A percentile compares a stretch with the other conserved stretches of the same genome.
Conservation (phyloP, 2,888 invertebrate genomes). For the Muscina levida region DNA sequence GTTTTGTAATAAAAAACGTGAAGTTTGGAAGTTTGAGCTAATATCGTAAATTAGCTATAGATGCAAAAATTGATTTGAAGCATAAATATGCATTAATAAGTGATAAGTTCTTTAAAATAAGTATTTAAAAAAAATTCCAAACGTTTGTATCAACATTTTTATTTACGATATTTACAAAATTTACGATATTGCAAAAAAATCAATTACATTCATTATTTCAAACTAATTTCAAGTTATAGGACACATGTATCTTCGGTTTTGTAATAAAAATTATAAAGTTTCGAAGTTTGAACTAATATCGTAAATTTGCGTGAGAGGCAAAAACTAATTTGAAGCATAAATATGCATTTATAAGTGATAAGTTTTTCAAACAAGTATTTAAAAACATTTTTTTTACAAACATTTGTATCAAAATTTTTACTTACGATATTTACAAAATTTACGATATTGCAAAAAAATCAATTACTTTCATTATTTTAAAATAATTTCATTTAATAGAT, state of each 20-base stretch:
- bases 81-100: background rate
- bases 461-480: too few species aligned
- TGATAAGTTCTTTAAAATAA: background rate
- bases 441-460: background rate
- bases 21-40: too few species aligned
- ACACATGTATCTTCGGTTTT: too few species aligned
- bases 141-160: background rate
- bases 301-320: background rate
- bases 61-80: background rate
- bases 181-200: background rate
- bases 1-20: too few species aligned
- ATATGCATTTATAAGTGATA: background rate
- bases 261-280: too few species aligned
- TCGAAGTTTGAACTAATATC: background rate
- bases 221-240: too few species aligned
- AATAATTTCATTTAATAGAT: too few species aligned
- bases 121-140: background rate
- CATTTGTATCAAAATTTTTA: background rate
- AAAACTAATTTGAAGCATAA: background rate
- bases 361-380: background rate
- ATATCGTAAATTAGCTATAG: background rate
- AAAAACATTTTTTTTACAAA: background rate
- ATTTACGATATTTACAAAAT: background rate
- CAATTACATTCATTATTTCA: too few species aligned
- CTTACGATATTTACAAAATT: background rate